Base-by-base conservation (phyloP, 2,888 invertebrate species). In the Troides oblongomaculatus region DNA sequence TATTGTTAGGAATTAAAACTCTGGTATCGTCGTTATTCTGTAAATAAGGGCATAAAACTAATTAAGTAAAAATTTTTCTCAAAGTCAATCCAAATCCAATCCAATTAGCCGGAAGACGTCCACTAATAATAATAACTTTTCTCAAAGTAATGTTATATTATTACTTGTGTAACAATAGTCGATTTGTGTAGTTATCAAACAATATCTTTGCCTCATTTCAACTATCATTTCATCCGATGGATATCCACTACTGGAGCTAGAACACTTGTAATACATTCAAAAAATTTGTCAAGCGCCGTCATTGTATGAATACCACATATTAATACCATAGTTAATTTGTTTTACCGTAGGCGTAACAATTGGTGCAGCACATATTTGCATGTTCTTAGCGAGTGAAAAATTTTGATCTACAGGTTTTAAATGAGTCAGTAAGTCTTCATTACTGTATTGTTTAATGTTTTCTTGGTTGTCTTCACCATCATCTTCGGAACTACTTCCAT, bases 331-430 rank as follows among this genome's bases (percentile, higher is more conserved):
- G n/a, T 57, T 56, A 21, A 56, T 62, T 46, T 57, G 25, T 25
- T 25, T 93, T 93, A 96, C 97, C 74, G 95, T 95, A 1, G 97
- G 97, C 75, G 97, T 94, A 5, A 98, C 97, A 60, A 95, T 93
- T 0, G 98, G 98, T 0, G 98, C 97, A 43, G 97, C 95, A 85
- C 96, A 96, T 73, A 98, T 92, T 79, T 95, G 93, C 79, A 97
- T 85, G 21, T 92, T 90, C 75, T 93, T 95, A 30, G 94, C 94
- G 5, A 95, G 81, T 0, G 96, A 95, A 74, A 93, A 90, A 72
- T 91, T 92, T 66, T 93, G 84, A 77, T 93, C 89, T 73, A 94
- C 85, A 69, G 94, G 94, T 84, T 94, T 93, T 61, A 94, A 84
- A 81, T 94, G 94, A 59, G 88, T 85, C 72, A 93, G 83, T 71